Conservation (phyloP, 1,140 invertebrate species). For the Pseudomyrmex concolor region DNA sequence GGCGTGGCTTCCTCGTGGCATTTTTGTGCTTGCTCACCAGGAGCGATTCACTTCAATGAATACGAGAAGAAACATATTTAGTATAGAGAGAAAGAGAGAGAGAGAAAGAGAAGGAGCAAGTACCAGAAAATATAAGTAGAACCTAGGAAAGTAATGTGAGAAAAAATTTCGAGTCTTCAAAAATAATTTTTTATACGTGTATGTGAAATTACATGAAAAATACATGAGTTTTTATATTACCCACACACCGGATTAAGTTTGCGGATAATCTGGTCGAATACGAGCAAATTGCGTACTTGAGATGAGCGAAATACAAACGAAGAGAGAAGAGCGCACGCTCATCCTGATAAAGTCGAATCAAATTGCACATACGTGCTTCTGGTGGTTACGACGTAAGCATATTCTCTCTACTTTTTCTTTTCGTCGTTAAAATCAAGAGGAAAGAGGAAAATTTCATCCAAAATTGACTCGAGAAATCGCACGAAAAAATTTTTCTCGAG, state of each 20-base stretch:
- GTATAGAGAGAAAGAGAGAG: too few species aligned
- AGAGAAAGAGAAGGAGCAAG: too few species aligned
- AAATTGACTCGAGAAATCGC: constrained; percentile 14
- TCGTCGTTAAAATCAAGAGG: constrained; percentile 16
- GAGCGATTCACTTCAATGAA: constrained; percentile 14
- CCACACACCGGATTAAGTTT: neutral
- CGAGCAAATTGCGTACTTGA: neutral
- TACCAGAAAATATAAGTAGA: neutral
- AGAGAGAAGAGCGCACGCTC: neutral
- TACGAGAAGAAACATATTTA: neutral
- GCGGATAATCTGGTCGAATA: neutral
- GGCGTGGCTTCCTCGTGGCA: constrained; percentile 48
- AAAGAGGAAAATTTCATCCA: neutral
- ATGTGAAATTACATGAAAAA: neutral
- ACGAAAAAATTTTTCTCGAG: neutral
- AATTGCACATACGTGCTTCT: neutral
- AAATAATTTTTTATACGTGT: neutral
- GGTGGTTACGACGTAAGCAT: neutral
- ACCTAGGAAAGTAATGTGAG: neutral
- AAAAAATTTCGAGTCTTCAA: neutral
- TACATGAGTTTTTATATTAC: neutral
- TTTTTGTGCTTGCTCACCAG: constrained; percentile 35
- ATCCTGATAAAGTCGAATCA: constrained; percentile 25
- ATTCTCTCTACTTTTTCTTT: constrained; percentile 4
- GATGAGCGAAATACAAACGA: neutral